These are phyloP conservation scores for Heteromyza rotundicornis DNA, from an alignment of 2,888 invertebrate genomes.

Conservation along the genomic window DNA sequence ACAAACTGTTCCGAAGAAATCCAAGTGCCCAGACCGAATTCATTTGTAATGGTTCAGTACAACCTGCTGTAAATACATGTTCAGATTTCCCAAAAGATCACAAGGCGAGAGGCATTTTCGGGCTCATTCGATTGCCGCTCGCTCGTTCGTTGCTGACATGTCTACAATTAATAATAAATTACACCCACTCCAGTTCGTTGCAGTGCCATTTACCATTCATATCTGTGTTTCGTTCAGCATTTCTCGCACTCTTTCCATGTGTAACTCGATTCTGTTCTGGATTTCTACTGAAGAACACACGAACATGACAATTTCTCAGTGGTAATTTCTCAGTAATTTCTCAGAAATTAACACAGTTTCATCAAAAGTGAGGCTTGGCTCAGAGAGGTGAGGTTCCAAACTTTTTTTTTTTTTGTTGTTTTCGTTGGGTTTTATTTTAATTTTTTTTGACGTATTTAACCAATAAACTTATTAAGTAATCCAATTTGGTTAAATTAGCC, in stretches of 20 bases:
- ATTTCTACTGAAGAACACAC: slow-evolving; percentile 21
- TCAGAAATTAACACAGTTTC: slow-evolving; percentile 55
- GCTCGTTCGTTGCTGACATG: too few species aligned
- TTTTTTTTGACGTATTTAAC: slow-evolving; percentile 40
- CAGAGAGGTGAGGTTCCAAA: neutral
- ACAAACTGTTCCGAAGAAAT: neutral
- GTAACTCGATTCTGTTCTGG: neutral
- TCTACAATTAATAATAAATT: slow-evolving; percentile 38
- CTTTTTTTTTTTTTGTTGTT: slow-evolving; percentile 23
- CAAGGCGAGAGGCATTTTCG: too few species aligned
- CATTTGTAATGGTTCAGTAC: slow-evolving; percentile 16
- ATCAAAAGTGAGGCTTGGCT: slow-evolving; percentile 10
- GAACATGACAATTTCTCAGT: slow-evolving; percentile 32
- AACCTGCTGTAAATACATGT: too few species aligned
- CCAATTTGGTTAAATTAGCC: slow-evolving; percentile 58
- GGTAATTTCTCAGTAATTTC: slow-evolving; percentile 51
- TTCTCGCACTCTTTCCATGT: too few species aligned
- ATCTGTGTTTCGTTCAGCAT: too few species aligned
- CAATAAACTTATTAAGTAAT: slow-evolving; percentile 59
- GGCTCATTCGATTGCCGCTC: too few species aligned
- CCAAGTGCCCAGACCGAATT: neutral
- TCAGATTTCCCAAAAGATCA: too few species aligned
- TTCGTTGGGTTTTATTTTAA: slow-evolving; percentile 28
- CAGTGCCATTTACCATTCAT: too few species aligned
- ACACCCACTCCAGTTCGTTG: slow-evolving; percentile 28